Evolutionary conservation across 2,113 vertebrate species (phyloP).

Genomic region (Rhodinocichla rosea): DNA sequence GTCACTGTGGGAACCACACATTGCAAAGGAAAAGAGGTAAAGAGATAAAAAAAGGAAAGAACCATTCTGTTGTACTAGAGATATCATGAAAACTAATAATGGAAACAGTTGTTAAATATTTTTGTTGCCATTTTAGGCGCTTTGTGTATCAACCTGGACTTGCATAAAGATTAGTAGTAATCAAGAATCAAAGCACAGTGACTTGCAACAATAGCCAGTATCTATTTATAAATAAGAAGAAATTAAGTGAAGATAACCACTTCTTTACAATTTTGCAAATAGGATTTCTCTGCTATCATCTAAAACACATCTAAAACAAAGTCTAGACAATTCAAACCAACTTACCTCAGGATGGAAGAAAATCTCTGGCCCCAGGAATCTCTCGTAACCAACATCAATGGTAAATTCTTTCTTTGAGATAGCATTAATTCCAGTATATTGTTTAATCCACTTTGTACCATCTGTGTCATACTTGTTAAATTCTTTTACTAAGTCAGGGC

Average conservation of each 20-base stretch:
- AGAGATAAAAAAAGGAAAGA: not conserved
- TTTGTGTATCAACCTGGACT: not conserved
- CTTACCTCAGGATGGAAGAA: conserved; percentile 97
- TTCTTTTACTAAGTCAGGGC: conserved; percentile 98
- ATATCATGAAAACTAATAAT: not conserved
- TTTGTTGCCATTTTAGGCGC: not conserved
- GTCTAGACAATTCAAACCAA: not conserved
- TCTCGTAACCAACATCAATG: conserved; percentile 96
- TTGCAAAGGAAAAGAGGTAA: not conserved
- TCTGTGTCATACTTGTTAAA: conserved; percentile 98
- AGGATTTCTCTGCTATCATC: not conserved
- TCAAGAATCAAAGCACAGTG: not conserved
- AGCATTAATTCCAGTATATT: conserved; percentile 95
- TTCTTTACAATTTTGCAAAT: not conserved
- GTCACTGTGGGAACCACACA: not conserved
- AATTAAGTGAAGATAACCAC: not conserved
- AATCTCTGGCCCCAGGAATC: conserved; percentile 97
- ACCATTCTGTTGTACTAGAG: not conserved
- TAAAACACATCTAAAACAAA: not conserved
- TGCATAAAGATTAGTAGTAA: not conserved
- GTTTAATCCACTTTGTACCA: conserved; percentile 97
- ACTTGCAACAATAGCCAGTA: not conserved
- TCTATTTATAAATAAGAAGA: not conserved
- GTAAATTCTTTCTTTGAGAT: conserved; percentile 98
- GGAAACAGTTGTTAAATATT: not conserved